Evolutionary conservation across 1,140 invertebrate genomes (phyloP), one percentile per base, ranked within the genome.

Genomic region (Philopotamus ludificatus): DNA sequence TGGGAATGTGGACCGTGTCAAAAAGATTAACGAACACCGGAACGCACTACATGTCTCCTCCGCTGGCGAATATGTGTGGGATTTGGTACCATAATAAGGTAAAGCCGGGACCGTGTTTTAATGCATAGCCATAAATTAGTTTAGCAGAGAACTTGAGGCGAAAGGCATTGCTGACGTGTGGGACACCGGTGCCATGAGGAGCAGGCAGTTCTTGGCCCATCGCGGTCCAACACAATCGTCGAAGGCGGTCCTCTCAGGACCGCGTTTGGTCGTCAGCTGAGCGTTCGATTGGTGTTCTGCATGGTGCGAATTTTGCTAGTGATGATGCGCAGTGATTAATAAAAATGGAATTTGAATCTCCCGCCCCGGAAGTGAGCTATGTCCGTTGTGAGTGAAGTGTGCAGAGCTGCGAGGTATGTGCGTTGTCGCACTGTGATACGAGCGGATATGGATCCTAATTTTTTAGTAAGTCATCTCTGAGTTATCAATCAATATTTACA

Each of bases 41-140:
- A 65, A 20, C 63, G 16, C 63, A 20, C 26, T 66, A 54, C 58
- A 7, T 3, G 15, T 57, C 63, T 59, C 64, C 64, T 63, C 53
- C 64, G 63, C 41, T 53, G 61, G 64, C 68, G 49, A 66, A 70
- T 65, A 65, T 65, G 68, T 60, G 68, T 70, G 61, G 68, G 68
- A 55, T 67, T 70, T 70, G 68, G 61, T 70, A 63, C 68, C 68
- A 70, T 70, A 70, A 70, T 67, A 65, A 70, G 68, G 68, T 70
- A 70, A 70, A 66, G 55, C 60, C 50, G 60, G 67, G 59, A 63
- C 54, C 41, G 63, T 34, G 63, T 63, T 63, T 67, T 66, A 66
- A 60, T 66, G 63, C 64, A 61, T 18, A 51, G 18, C 68, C 68
- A 70, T 70, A 70, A 70, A 70, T 70, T 70, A 70, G 68, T 70